phyloP scores from a whole-genome alignment of 2,797 vertebrate genomes.

The Typhlichthys subterraneus region DNA sequence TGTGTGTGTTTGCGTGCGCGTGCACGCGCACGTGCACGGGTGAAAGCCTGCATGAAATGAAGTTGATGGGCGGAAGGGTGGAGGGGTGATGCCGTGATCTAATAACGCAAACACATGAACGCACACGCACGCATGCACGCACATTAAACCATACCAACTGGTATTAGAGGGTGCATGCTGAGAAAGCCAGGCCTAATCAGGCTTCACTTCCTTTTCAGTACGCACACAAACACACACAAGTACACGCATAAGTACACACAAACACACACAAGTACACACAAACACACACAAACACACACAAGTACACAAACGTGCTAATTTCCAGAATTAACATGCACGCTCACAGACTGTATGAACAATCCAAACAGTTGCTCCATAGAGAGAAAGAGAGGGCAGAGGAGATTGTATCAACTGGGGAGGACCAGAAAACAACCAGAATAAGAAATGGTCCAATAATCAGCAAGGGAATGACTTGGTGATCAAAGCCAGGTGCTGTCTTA shows the following conservation, averaged over 20 bases:
- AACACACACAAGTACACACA: slow-evolving; percentile 35
- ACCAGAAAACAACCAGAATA: slow-evolving; percentile 31
- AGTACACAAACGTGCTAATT: slow-evolving; percentile 14
- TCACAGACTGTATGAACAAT: slow-evolving; percentile 61
- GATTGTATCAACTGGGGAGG: slow-evolving; percentile 43
- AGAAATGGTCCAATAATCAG: slow-evolving; percentile 47
- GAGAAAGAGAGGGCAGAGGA: slow-evolving; percentile 43
- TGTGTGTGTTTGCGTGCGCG: slow-evolving; percentile 5
- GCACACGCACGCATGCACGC: slow-evolving; percentile 29
- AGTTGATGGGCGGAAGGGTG: slow-evolving; percentile 21
- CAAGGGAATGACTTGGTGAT: slow-evolving; percentile 56
- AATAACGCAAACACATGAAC: slow-evolving; percentile 9
- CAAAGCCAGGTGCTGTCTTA: slow-evolving; percentile 39
- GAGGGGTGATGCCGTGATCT: slow-evolving; percentile 33
- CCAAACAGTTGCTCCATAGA: slow-evolving; percentile 62
- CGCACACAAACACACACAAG: slow-evolving; percentile 5
- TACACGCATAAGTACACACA: slow-evolving; percentile 19
- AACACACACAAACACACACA: slow-evolving; percentile 26
- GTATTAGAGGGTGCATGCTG: slow-evolving; percentile 42
- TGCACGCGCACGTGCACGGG: slow-evolving; percentile 2
- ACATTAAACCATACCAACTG: slow-evolving; percentile 42
- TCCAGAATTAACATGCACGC: slow-evolving; percentile 39
- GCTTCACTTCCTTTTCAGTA: slow-evolving; percentile 3
- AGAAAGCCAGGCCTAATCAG: slow-evolving; percentile 36
- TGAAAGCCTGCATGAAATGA: neutral